Conservation (phyloP, 2,888 invertebrate species). For the Leucoma salicis region DNA sequence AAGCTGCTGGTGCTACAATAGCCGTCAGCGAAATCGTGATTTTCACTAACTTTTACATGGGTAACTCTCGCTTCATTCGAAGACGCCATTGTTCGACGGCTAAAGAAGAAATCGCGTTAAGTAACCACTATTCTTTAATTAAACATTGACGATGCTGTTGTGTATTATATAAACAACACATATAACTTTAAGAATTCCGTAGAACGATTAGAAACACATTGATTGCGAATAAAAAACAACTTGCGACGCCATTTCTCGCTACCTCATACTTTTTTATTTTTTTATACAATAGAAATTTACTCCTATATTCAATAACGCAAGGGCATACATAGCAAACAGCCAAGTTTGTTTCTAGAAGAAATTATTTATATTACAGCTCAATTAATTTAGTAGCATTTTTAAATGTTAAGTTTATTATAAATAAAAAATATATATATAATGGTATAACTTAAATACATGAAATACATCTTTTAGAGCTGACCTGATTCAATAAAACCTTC, state of each 20-base stretch:
- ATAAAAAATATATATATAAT: no score
- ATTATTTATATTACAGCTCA: no score
- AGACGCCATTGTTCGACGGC: conserved; percentile 78
- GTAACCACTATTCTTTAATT: conserved; percentile 57
- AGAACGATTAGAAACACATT: conserved; percentile 65
- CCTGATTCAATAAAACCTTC: no score
- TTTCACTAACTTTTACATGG: conserved; percentile 74
- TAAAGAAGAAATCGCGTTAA: conserved; percentile 55
- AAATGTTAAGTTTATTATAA: no score
- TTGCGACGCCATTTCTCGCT: conserved; percentile 79
- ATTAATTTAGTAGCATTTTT: no score
- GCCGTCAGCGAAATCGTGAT: conserved; percentile 57
- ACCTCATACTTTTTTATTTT: conserved; percentile 60
- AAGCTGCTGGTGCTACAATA: conserved; percentile 54
- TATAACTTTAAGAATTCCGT: conserved; percentile 44
- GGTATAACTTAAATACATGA: no score
- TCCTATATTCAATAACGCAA: conserved; percentile 42
- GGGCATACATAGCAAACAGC: conserved; percentile 34
- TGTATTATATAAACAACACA: conserved; percentile 45
- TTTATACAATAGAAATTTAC: conserved; percentile 46
- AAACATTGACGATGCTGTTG: conserved; percentile 51
- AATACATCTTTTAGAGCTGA: no score
- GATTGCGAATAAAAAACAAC: conserved; percentile 75
- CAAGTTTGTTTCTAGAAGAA: conserved; percentile 24
- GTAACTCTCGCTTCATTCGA: conserved; percentile 68